Percentiles rank a stretch among this genome's conserved stretches.
phyloP scores from a whole-genome alignment of 1,140 invertebrate genomes.

The Drosophila busckii region DNA sequence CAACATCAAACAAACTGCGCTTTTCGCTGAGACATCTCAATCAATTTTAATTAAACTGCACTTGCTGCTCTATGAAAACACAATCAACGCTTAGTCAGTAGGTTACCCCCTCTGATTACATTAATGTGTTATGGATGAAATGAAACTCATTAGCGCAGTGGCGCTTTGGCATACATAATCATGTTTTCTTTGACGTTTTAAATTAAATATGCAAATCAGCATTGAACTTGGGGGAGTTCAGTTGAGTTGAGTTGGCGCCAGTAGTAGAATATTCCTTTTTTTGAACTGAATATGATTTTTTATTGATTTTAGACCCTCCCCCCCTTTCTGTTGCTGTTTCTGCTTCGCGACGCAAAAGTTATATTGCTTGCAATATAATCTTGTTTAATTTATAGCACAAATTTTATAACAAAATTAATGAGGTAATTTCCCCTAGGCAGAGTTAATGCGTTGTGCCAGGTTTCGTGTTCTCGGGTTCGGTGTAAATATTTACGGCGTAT shows the following conservation, averaged over 20 bases:
- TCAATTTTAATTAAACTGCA: conserved; percentile 16
- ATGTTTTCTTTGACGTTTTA: conserved; percentile 18
- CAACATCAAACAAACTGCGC: neutral
- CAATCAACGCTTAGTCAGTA: too few species aligned
- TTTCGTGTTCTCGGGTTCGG: neutral
- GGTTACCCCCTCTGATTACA: too few species aligned
- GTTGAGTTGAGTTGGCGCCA: conserved; percentile 11
- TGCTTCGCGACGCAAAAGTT: neutral
- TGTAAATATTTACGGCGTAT: conserved; percentile 18
- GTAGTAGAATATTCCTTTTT: conserved; percentile 27
- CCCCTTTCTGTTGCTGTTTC: conserved; percentile 2
- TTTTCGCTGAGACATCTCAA: conserved; percentile 1
- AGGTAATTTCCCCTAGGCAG: conserved; percentile 8
- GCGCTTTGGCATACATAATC: conserved; percentile 4
- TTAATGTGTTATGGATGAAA: too few species aligned
- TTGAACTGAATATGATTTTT: conserved; percentile 32
- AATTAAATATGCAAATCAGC: conserved; percentile 47
- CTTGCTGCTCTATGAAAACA: too few species aligned
- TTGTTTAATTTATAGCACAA: conserved; percentile 4
- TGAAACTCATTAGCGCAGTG: too few species aligned
- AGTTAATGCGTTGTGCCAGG: conserved; percentile 16
- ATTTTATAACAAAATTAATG: conserved; percentile 32
- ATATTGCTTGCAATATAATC: conserved; percentile 10
- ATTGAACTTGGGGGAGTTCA: neutral
- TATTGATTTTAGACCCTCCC: conserved; percentile 39